Evolutionary conservation across 2,888 invertebrate species (phyloP).

Genomic region (Blomia tropicalis): DNA sequence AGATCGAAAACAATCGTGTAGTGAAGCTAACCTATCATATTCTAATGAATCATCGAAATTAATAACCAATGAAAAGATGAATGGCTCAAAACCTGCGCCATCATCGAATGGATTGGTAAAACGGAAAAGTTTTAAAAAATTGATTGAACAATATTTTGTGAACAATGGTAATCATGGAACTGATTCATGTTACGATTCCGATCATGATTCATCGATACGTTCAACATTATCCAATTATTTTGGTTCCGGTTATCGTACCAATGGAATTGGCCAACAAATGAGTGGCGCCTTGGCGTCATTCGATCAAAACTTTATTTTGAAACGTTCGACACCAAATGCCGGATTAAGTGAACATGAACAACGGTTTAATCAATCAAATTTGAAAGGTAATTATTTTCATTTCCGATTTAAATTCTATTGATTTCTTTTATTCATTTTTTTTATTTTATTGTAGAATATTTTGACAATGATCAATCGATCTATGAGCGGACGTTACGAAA

Average conservation of each 20-base stretch:
- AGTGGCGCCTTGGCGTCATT: not conserved
- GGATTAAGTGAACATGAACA: constrained; percentile 3
- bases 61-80: too few relatives aligned
- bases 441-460: constrained; percentile 7
- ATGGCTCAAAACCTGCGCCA: not conserved
- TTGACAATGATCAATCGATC: not conserved
- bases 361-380: not conserved
- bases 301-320: constrained; percentile 12
- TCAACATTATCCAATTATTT: too few relatives aligned
- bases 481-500: not conserved
- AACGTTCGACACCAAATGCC: constrained; percentile 7
- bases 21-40: not conserved
- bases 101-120: not conserved
- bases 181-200: not conserved
- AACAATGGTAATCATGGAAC: not conserved
- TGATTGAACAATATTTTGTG: constrained; percentile 8
- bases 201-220: not conserved
- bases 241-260: too few relatives aligned
- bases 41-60: not conserved
- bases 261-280: not conserved
- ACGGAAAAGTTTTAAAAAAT: constrained; percentile 10
- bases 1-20: not conserved
- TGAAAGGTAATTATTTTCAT: not conserved
- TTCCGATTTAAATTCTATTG: not conserved
- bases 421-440: not conserved